phyloP scores from a whole-genome alignment of 92 coral and sea anemone species.

The Bergia sp. region DNA sequence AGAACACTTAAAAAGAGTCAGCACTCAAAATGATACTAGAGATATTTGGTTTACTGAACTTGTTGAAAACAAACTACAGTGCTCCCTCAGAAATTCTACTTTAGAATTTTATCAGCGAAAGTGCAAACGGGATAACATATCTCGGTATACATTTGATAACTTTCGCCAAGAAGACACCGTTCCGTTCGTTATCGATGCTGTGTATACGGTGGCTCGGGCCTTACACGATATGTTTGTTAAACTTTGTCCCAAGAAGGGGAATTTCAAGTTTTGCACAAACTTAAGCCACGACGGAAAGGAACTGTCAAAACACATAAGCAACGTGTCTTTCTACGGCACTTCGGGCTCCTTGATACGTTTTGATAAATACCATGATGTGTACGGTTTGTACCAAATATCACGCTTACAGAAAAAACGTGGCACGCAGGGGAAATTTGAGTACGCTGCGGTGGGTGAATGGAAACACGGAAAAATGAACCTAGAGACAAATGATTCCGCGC shows the following conservation, averaged over 20 bases:
- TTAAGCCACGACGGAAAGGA: constrained; percentile 45
- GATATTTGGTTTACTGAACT: constrained; percentile 32
- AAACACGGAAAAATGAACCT: constrained; percentile 29
- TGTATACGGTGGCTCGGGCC: constrained; percentile 48
- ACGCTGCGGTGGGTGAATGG: constrained; percentile 44
- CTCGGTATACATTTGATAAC: not conserved
- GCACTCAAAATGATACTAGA: not conserved
- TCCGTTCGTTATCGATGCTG: constrained; percentile 54
- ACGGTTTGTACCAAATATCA: constrained; percentile 32
- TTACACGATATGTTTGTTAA: constrained; percentile 32
- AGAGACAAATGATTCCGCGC: not conserved
- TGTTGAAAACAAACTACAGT: constrained; percentile 25
- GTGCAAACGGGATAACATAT: constrained; percentile 3
- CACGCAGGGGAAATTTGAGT: not conserved
- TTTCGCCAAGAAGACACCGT: constrained; percentile 39
- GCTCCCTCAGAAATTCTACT: constrained; percentile 34
- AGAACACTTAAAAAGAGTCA: constrained; percentile 19
- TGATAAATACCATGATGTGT: constrained; percentile 44
- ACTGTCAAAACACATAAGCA: constrained; percentile 26
- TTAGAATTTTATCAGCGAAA: not conserved
- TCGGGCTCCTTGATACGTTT: constrained; percentile 41
- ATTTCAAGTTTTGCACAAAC: constrained; percentile 33
- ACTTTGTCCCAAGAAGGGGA: constrained; percentile 22
- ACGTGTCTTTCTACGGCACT: constrained; percentile 35
- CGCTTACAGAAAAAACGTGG: constrained; percentile 13